These are phyloP conservation scores for Neodiprion lecontei DNA, from an alignment of 1,140 invertebrate genomes.

Conservation along the genomic window DNA sequence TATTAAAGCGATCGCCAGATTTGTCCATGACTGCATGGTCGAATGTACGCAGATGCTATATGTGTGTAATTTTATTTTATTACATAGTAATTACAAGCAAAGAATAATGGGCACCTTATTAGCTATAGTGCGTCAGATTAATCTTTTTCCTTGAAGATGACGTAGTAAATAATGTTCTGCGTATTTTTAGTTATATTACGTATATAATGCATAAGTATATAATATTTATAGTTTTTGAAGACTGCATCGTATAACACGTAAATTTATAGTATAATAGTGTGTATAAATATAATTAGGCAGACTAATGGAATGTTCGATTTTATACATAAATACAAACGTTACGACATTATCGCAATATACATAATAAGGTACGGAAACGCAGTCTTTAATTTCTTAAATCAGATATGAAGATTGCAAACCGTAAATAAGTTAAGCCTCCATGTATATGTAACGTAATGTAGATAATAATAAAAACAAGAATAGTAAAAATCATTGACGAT, in stretches of 20 bases:
- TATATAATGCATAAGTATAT: slow-evolving; percentile 12
- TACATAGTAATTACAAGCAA: slow-evolving; percentile 35
- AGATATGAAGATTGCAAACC: slow-evolving; percentile 18
- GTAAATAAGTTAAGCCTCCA: slow-evolving; percentile 5
- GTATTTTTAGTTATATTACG: slow-evolving; percentile 18
- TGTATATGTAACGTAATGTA: background rate
- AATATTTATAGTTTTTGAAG: background rate
- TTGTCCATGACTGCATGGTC: background rate
- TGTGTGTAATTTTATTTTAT: slow-evolving; percentile 20
- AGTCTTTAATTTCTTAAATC: slow-evolving; percentile 36
- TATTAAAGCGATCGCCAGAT: too few species aligned
- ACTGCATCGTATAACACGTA: slow-evolving; percentile 3
- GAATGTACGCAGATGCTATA: slow-evolving; percentile 2
- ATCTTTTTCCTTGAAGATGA: slow-evolving; percentile 4
- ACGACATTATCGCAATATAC: slow-evolving; percentile 22
- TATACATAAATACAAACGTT: slow-evolving; percentile 41
- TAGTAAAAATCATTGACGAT: background rate
- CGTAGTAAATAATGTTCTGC: background rate
- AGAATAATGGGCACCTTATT: slow-evolving; percentile 27
- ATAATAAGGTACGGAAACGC: slow-evolving; percentile 33
- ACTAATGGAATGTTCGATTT: slow-evolving; percentile 42
- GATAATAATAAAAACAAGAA: background rate
- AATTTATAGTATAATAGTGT: slow-evolving; percentile 7
- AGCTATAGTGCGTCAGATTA: background rate
- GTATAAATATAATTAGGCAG: slow-evolving; percentile 17